phyloP scores from a whole-genome alignment of 2,113 vertebrate species.

The Larimichthys polyactis region DNA sequence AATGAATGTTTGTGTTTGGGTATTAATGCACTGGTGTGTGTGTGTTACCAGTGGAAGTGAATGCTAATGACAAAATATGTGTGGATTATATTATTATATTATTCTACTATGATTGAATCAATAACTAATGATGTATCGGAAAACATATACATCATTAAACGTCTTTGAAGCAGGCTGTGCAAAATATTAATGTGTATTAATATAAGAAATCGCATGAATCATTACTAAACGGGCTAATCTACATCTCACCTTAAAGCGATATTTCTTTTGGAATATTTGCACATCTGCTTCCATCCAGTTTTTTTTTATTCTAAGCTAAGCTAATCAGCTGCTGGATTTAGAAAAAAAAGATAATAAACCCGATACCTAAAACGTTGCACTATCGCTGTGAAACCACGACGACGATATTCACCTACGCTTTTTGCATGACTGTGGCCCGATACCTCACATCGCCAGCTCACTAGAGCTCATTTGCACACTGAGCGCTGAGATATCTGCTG shows the following conservation, averaged over 20 bases:
- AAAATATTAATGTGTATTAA: neutral
- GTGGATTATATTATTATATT: too few relatives aligned
- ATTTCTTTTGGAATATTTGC: too few relatives aligned
- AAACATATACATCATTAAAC: too few relatives aligned
- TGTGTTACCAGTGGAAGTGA: neutral
- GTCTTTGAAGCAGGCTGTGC: neutral
- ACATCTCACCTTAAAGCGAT: neutral
- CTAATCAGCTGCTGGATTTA: neutral
- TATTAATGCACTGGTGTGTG: neutral
- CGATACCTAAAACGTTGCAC: neutral
- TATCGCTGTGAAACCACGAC: neutral
- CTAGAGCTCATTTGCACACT: slow-evolving; percentile 60
- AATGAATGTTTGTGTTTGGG: neutral
- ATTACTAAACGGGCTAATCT: neutral
- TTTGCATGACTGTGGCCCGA: slow-evolving; percentile 8
- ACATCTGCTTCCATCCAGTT: neutral
- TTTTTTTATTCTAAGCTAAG: neutral
- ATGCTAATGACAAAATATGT: neutral
- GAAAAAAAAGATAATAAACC: neutral
- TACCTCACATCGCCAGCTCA: slow-evolving; percentile 30
- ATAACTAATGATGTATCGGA: neutral
- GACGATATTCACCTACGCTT: slow-evolving; percentile 12
- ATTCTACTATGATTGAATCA: neutral
- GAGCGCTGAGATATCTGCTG: slow-evolving; percentile 52
- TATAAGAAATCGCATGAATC: too few relatives aligned